Base-by-base conservation (phyloP, 2,797 vertebrate genomes). In the Scleropages formosus region DNA sequence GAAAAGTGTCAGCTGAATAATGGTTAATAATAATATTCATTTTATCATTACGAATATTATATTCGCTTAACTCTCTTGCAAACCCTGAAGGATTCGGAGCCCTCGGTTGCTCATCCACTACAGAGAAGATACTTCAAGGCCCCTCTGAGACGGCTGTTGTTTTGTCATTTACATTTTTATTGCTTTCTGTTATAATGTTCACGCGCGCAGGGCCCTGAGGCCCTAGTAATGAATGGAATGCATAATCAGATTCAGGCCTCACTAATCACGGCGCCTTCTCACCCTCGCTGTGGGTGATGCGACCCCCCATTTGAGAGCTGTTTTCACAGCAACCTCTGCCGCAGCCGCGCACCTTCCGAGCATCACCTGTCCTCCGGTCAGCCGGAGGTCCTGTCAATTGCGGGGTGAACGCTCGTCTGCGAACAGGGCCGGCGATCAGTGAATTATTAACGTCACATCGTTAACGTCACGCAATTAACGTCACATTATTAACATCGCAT, bases 151-250 rank as follows among this genome's bases (percentile, higher is more conserved):
- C 26, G 27, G 75, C 67, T 67, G 70, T 80, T 76, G 53, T 79
- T 74, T 73, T 72, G 74, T 66, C 71, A 78, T 75, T 73, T 75
- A 74, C 74, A 79, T 79, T 76, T 79, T 79, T 76, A 79, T 79
- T 79, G 78, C 74, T 61, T 72, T 74, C 70, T 18, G 74, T 58
- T 72, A 44, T 72, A 56, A 63, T 75, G 60, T 56, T 74, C 59
- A 63, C 64, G 47, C 26, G 24, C 31, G 20, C 51, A 51, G 64
- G n/a, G 20, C 56, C 22, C 26, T 26, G 72, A 69, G 72, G 59
- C 22, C 58, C 27, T 60, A 46, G 64, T 78, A 74, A 73, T 64
- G 65, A 80, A 76, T 51, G 75, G 73, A 53, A 46, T 63, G 27
- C 68, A 73, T 69, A 72, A 69, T 76, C 74, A 61, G 46, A 72